Base-by-base conservation (phyloP, 2,888 invertebrate species). In the Sthenelais limicola region DNA sequence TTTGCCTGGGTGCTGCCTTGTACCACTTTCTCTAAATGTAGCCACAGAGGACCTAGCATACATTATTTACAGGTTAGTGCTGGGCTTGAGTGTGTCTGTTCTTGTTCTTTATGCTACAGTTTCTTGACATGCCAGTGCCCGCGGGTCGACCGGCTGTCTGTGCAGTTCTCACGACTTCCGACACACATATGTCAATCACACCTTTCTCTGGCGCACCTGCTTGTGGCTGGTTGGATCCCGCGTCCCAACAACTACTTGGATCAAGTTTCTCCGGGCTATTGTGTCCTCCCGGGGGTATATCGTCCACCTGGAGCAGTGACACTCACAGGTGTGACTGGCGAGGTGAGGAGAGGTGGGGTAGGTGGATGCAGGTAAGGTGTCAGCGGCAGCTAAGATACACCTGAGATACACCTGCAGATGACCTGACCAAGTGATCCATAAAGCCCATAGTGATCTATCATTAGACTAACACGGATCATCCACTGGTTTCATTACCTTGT, bases 131-230 rank as follows among this genome's bases (percentile, higher is more conserved):
- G 35, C 12, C 9, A 38, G 38, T 35, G 38, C 24, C 32, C n/a
- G 18, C 15, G 32, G 18, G 56, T 21, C 32, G n/a, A 18, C n/a
- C 24, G 15, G 38, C 7, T 43, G 43, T 24, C 62, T 62, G 62
- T 43, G 35, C 38, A 24, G 21, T 62, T 62, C 62, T 62, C 62
- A 62, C 62, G 62, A 62, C 62, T 62, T 62, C 62, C 62, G 62
- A 62, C 62, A 62, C 38, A 62, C 62, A 62, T 62, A 62, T 62
- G 62, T 62, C 62, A 62, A 62, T 62, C 62, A 62, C 62, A 62
- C 62, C 24, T 62, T 21, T 21, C 21, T 15, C 26, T 35, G 24
- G 15, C 21, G n/a, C 62, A 62, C 62, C 62, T 62, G 62, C 38
- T 43, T 24, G 15, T 28, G 35, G 9, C 33, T 12, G 43, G 43